A percentile compares a stretch with the other conserved stretches of the same genome.
Conservation (phyloP, 2,113 vertebrate species). For the Forbesichthys papilliferus region DNA sequence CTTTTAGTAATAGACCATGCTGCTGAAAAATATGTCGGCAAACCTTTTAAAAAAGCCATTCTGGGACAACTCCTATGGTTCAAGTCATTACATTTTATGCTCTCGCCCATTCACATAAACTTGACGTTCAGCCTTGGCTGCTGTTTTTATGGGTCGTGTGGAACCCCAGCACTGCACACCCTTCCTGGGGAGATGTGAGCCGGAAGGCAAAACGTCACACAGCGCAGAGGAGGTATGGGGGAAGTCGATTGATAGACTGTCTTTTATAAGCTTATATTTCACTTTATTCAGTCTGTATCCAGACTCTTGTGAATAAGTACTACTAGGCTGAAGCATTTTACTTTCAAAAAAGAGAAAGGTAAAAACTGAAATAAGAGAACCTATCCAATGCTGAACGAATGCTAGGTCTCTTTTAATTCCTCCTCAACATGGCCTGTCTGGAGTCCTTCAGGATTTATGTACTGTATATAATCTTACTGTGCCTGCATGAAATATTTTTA, state of each 20-base stretch:
- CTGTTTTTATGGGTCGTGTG: slow-evolving; percentile 70
- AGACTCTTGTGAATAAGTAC: slow-evolving; percentile 61
- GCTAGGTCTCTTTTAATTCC: slow-evolving; percentile 27
- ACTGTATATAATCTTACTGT: slow-evolving; percentile 44
- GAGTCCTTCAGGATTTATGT: slow-evolving; percentile 62
- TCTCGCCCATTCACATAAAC: slow-evolving; percentile 70
- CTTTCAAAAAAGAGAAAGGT: slow-evolving; percentile 50
- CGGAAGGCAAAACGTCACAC: slow-evolving; percentile 60
- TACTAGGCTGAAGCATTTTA: slow-evolving; percentile 52
- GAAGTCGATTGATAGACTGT: slow-evolving; percentile 67
- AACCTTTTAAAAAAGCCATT: slow-evolving; percentile 69
- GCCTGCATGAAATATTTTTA: slow-evolving; percentile 50
- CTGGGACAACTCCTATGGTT: slow-evolving; percentile 60
- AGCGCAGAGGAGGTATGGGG: slow-evolving; percentile 50
- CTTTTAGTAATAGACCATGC: slow-evolving; percentile 66
- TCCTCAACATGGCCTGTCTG: slow-evolving; percentile 32
- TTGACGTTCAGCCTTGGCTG: slow-evolving; percentile 65
- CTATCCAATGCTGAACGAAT: slow-evolving; percentile 33
- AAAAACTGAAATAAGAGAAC: slow-evolving; percentile 29
- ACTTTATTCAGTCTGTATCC: slow-evolving; percentile 62
- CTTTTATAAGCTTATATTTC: slow-evolving; percentile 72
- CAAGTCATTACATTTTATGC: slow-evolving; percentile 75
- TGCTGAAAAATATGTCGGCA: slow-evolving; percentile 65
- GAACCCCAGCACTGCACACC: slow-evolving; percentile 62
- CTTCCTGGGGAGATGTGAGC: slow-evolving; percentile 65